phyloP scores from a whole-genome alignment of 64 coral and sea anemone genomes.

The Acropora yongei region DNA sequence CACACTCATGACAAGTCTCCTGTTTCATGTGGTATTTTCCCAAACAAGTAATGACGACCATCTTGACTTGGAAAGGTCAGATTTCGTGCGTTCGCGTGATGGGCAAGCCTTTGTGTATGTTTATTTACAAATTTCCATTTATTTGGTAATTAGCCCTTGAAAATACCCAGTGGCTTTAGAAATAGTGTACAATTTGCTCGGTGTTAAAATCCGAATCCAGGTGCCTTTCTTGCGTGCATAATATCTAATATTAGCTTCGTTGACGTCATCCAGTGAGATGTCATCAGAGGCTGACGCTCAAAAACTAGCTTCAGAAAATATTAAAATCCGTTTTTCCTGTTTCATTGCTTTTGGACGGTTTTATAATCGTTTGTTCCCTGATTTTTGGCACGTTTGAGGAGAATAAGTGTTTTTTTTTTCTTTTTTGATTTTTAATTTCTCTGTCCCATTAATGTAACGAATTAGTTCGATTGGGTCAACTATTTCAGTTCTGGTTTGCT shows the following conservation, averaged over 20 bases:
- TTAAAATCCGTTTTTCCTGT: background rate
- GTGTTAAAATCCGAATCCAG: background rate
- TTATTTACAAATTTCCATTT: background rate
- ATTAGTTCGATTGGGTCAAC: too few relatives aligned
- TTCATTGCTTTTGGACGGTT: background rate
- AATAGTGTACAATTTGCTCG: background rate
- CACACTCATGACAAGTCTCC: background rate
- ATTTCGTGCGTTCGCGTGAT: background rate
- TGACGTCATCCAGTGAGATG: background rate
- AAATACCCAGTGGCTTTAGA: background rate
- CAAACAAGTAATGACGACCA: background rate
- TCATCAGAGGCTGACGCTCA: background rate
- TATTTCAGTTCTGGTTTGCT: too few relatives aligned
- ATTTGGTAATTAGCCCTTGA: background rate
- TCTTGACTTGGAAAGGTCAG: background rate
- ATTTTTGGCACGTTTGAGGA: too few relatives aligned
- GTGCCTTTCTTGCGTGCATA: background rate
- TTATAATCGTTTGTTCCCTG: too few relatives aligned
- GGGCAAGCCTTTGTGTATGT: background rate
- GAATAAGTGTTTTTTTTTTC: too few relatives aligned
- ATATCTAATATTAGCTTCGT: background rate
- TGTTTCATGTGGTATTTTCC: background rate
- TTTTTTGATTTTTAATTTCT: too few relatives aligned
- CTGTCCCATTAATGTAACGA: too few relatives aligned
- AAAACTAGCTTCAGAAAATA: background rate